phyloP scores from a whole-genome alignment of 2,888 invertebrate species.

The Ceraclea dissimilis region DNA sequence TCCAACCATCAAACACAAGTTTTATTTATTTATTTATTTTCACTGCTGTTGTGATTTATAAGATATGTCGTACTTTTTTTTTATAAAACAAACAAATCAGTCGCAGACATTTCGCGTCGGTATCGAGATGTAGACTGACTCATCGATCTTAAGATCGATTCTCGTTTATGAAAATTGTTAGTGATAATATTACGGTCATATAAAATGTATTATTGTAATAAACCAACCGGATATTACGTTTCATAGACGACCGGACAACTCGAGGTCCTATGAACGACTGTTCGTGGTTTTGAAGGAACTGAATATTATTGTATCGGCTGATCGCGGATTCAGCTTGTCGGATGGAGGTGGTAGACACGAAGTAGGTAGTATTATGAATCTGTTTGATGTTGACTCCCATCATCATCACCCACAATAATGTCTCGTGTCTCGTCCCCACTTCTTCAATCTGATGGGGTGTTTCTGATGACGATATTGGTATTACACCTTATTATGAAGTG shows the following conservation, averaged over 20 bases:
- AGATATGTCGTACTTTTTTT: too few species aligned
- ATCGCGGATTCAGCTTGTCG: not conserved
- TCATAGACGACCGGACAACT: not conserved
- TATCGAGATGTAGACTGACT: not conserved
- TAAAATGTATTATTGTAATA: not conserved
- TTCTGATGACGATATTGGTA: not conserved
- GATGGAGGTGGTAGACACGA: not conserved
- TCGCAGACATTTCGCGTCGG: not conserved
- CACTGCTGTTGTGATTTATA: too few species aligned
- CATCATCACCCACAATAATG: not conserved
- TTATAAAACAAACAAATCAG: not conserved
- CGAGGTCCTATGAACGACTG: conserved; percentile 12
- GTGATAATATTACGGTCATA: not conserved
- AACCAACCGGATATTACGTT: not conserved
- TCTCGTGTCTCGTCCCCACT: not conserved
- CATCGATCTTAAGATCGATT: not conserved
- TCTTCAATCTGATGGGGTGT: not conserved
- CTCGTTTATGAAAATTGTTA: too few species aligned
- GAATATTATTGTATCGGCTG: not conserved
- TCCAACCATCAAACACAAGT: not conserved
- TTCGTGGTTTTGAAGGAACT: not conserved
- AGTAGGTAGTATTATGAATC: too few species aligned
- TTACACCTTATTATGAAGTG: too few species aligned
- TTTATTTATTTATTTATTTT: not conserved
- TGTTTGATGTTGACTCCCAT: not conserved